Conservation (phyloP, 2,113 vertebrate genomes). For the Leptodactylus fuscus region DNA sequence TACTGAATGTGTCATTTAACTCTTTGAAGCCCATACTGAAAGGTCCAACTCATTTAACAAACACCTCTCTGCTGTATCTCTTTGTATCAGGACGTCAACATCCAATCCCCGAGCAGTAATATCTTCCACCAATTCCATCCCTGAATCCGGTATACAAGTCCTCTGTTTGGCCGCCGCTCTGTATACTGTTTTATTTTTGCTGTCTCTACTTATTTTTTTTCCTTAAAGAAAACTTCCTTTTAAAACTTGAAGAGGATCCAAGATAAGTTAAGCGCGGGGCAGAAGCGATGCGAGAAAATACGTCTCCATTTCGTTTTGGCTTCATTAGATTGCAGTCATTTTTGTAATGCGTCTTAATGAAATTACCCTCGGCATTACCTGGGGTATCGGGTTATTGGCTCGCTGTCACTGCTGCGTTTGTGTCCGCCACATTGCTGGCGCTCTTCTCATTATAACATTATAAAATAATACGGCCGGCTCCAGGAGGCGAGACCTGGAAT, state of each 20-base stretch:
- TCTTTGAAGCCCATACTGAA: too few species aligned
- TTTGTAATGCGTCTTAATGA: constrained; percentile 49
- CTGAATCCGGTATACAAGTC: background rate
- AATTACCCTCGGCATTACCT: constrained; percentile 39
- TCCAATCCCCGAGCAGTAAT: background rate
- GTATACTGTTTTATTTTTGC: constrained; percentile 55
- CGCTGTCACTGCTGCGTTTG: constrained; percentile 30
- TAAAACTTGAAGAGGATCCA: constrained; percentile 43
- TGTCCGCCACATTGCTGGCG: constrained; percentile 16
- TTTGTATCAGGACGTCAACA: too few species aligned
- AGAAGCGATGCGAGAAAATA: constrained; percentile 31
- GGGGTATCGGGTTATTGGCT: constrained; percentile 32
- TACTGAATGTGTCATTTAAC: too few species aligned
- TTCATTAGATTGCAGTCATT: constrained; percentile 31
- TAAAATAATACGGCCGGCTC: constrained; percentile 33
- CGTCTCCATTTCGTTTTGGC: constrained; percentile 27
- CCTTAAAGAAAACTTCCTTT: constrained; percentile 21
- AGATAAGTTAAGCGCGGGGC: constrained; percentile 40
- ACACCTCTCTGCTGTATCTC: too few species aligned
- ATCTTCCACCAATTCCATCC: background rate
- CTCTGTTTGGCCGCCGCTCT: constrained; percentile 13
- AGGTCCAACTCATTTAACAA: too few species aligned
- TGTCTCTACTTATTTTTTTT: constrained; percentile 38
- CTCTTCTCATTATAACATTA: constrained; percentile 47
- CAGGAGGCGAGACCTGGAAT: constrained; percentile 29